Evolutionary conservation across 2,888 invertebrate species (phyloP), one percentile per base, ranked within the genome.

Genomic region (Drosophila mimica): DNA sequence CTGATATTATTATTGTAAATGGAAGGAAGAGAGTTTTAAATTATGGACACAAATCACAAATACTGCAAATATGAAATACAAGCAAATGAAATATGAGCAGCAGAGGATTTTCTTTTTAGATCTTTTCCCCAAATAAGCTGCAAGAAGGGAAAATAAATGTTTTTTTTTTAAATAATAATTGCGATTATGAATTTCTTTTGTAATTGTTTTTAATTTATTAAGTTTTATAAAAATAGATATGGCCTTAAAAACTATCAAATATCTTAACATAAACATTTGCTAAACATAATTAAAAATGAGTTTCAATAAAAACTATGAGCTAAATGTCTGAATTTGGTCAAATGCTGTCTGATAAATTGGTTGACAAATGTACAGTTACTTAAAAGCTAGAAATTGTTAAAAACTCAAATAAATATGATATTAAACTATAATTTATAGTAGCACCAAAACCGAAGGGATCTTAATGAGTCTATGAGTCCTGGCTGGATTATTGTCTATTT

Each of bases 281-380:
- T 76, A 79, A 85, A 74, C 43, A 70, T 61, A 79, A 54, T 57
- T 51, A 60, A 48, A 57, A 46, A 49, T 28, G 9, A 59, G 34
- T 70, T 46, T 62, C 56, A 57, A 52, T 68, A 69, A 65, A 57
- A 63, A 59, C 69, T 78, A 74, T 20, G 38, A 64, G 43, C 62
- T 87, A 81, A 80, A 68, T 75, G 61, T 70, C 61, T 73, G 76
- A 38, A 74, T 86, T 86, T 86, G 85, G 85, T 86, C 76, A 82
- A 71, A 72, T 86, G 88, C 81, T 85, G 85, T 83, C 74, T 83
- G 76, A 74, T 77, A 74, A 65, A 69, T 66, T 46, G 58, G 5
- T 54, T 54, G 54, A 56, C 66, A 70, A 85, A 85, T 85, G 52
- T 88, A 88, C 88, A 86, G 43, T 62, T 81, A 53, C 71, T 80